Percentiles rank a stretch among this genome's conserved stretches.
Evolutionary conservation across 2,113 vertebrate genomes (phyloP).

Genomic region (Panthera leo): DNA sequence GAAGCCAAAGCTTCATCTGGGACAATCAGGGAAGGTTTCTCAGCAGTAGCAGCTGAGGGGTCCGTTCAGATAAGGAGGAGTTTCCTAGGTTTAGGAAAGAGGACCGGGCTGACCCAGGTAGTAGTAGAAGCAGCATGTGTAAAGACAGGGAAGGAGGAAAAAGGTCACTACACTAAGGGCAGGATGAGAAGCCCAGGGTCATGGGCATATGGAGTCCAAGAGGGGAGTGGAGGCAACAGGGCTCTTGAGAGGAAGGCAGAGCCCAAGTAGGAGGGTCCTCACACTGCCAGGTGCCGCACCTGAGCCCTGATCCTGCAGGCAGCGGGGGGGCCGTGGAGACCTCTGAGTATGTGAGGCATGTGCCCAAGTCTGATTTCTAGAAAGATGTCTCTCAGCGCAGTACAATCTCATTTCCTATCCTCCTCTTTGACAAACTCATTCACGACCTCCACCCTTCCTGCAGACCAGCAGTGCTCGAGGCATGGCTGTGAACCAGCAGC

Average conservation of each 20-base stretch:
- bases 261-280: no score
- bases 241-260: neutral
- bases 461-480: neutral
- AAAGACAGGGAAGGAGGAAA: neutral
- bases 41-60: neutral
- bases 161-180: no score
- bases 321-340: neutral
- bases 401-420: neutral
- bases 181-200: neutral
- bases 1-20: neutral
- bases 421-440: neutral
- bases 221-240: neutral
- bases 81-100: neutral
- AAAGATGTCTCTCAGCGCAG: neutral
- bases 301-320: neutral
- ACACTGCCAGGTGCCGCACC: rapidly evolving
- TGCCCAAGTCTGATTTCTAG: neutral
- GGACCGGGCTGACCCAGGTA: neutral
- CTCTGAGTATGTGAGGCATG: neutral
- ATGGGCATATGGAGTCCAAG: neutral
- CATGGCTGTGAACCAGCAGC: neutral
- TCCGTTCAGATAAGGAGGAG: neutral
- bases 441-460: neutral
- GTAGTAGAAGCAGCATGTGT: neutral
- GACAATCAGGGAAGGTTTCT: neutral